These are phyloP conservation scores for Lepetodrilus schrolli DNA, from an alignment of 2,888 invertebrate genomes.

Conservation along the genomic window DNA sequence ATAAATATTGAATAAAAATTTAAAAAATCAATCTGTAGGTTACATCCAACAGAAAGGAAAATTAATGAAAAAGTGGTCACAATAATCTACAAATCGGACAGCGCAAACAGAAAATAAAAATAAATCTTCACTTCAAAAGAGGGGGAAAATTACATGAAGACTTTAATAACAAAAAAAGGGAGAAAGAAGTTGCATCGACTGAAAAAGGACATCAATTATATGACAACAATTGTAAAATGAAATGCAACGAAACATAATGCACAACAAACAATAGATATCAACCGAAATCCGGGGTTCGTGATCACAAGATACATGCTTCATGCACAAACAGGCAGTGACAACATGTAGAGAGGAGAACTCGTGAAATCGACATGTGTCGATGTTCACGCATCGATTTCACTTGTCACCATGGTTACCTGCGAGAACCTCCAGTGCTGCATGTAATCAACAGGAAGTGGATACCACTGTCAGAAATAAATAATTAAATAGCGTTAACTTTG, in stretches of 20 bases:
- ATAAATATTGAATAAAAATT: no score
- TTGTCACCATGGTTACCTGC: slow-evolving; percentile 52
- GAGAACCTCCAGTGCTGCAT: slow-evolving; percentile 73
- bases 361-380: no score
- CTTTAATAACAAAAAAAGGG: neutral
- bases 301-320: neutral
- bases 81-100: no score
- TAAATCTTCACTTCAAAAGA: no score
- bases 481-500: no score
- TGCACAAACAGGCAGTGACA: neutral
- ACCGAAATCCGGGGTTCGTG: no score
- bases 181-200: neutral
- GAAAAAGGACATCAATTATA: neutral
- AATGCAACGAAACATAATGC: neutral
- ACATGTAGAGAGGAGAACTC: neutral
- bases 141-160: neutral
- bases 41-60: no score
- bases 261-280: no score
- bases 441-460: slow-evolving; percentile 69
- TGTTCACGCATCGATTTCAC: no score
- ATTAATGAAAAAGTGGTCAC: no score
- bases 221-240: neutral
- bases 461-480: slow-evolving; percentile 59
- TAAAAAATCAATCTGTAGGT: no score
- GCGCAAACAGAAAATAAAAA: no score